A percentile compares a stretch with the other conserved stretches of the same genome.
Evolutionary conservation across 2,797 vertebrate species (phyloP).

Genomic region (Nasua narica): DNA sequence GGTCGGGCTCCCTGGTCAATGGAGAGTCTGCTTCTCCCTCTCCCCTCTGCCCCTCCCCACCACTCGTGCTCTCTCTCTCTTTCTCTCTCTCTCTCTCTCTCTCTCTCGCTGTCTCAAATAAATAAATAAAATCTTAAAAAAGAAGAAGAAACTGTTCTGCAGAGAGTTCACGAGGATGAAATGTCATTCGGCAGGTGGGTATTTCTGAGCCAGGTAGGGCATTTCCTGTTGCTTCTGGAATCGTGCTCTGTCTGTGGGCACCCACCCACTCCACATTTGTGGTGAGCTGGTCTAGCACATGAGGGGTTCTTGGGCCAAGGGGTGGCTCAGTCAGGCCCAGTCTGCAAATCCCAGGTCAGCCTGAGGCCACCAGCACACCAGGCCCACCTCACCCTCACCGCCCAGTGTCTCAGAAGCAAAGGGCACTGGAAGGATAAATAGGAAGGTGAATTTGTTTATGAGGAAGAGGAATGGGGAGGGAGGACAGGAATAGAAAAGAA

Average conservation of each 20-base stretch:
- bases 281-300: not conserved
- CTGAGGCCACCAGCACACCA: not conserved
- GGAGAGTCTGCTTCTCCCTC: not conserved
- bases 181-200: not conserved
- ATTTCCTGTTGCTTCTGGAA: not conserved
- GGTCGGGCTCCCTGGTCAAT: not conserved
- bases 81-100: not conserved
- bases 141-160: not conserved
- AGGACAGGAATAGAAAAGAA: not conserved
- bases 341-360: not conserved
- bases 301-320: not conserved
- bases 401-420: not conserved
- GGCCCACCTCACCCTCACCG: not conserved
- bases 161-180: not conserved
- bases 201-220: not conserved
- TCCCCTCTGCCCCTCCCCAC: not conserved
- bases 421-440: not conserved
- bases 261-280: not conserved
- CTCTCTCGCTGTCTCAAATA: not conserved
- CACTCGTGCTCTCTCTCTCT: not conserved
- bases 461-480: not conserved
- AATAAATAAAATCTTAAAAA: not conserved
- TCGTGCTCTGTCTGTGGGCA: not conserved
- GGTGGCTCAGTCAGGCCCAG: not conserved
- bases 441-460: not conserved